Evolutionary conservation across 2,888 invertebrate species (phyloP), one percentile per base, ranked within the genome.

Genomic region (Heliconius hortense): DNA sequence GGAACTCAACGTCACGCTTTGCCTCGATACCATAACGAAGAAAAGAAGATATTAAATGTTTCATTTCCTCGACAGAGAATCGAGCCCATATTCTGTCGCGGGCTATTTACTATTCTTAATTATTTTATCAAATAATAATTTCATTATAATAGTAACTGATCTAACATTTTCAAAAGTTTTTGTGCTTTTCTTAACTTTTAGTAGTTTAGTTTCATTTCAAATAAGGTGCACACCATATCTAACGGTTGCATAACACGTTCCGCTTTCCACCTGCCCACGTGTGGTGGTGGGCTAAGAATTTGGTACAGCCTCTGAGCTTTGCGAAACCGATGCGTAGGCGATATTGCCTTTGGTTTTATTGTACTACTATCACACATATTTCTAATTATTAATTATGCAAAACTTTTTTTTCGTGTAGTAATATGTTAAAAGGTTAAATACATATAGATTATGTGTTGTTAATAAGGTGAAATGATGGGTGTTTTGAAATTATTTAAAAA

Each of bases 261-360:
- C 86, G 89, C 92, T 93, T 93, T 93, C 90, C 91, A 91, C 89
- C 91, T 88, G 89, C 92, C 93, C 93, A 91, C 92, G 88, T 82
- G 79, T 76, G 81, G 81, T 85, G 83, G 92, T 92, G 91, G 92
- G 91, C 85, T 89, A 85, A 89, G 86, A 84, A 89, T 91, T 90
- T 91, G 90, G 91, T 89, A 83, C 86, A 82, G 78, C 81, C 80
- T 82, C 84, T 82, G 83, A 31, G 64, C 82, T 83, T 92, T 93
- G 90, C 89, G 91, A 91, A 91, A 93, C 88, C 69, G 69, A 59
- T 70, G 72, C 75, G 80, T 78, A 74, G 78, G 76, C 69, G 77
- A 74, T 76, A 76, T 71, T 73, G 73, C 63, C 62, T 73, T 76
- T 67, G 73, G 63, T 77, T 72, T 68, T 71, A 77, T 68, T 73